Evolutionary conservation across 1,140 invertebrate species (phyloP).

Genomic region (Plectrocnemia conspersa): DNA sequence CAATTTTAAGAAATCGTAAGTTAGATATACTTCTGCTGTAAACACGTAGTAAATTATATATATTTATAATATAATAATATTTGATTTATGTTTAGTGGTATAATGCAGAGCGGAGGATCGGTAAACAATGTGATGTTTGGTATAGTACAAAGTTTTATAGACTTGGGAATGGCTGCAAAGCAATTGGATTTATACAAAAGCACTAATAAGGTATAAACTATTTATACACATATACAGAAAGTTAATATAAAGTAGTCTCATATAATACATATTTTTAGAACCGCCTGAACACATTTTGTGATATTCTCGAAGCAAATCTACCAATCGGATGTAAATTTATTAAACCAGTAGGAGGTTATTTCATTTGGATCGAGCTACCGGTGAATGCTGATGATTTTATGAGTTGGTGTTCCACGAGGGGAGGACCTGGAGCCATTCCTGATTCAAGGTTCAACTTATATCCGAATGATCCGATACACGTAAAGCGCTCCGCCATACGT

Average conservation of each 20-base stretch:
- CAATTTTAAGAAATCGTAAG: conserved; percentile 45
- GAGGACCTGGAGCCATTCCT: conserved; percentile 10
- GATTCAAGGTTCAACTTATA: conserved; percentile 39
- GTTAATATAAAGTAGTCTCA: too few species aligned
- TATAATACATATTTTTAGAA: conserved; percentile 29
- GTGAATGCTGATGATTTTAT: conserved; percentile 35
- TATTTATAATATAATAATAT: too few species aligned
- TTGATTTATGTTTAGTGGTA: conserved; percentile 42
- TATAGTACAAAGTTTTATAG: conserved; percentile 52
- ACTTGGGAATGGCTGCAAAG: conserved; percentile 49
- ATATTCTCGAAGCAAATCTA: conserved; percentile 43
- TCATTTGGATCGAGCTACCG: conserved; percentile 55
- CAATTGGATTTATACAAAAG: conserved; percentile 46
- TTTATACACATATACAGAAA: not conserved
- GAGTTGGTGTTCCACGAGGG: conserved; percentile 1
- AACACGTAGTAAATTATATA: too few species aligned
- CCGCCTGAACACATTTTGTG: conserved; percentile 45
- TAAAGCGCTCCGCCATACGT: conserved; percentile 35
- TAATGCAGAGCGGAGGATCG: conserved; percentile 55
- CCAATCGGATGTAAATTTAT: conserved; percentile 45
- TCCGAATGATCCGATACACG: conserved; percentile 43
- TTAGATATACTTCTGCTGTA: too few species aligned
- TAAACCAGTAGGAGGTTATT: conserved; percentile 54
- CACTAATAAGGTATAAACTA: conserved; percentile 41
- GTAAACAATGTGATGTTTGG: conserved; percentile 59